phyloP scores from a whole-genome alignment of 2,797 vertebrate species.

The Hephaestus fuliginosus region DNA sequence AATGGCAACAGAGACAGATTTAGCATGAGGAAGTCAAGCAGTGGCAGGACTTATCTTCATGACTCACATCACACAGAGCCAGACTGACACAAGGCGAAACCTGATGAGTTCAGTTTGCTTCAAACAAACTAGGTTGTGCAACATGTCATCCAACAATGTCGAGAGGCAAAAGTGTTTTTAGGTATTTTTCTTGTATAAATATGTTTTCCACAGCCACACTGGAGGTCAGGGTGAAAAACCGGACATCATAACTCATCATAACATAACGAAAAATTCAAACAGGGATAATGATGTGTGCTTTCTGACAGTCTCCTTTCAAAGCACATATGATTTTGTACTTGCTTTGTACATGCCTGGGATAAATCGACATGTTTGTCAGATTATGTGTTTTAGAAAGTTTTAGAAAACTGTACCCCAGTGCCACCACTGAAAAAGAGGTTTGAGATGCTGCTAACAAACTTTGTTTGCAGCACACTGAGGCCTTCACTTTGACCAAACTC shows the following conservation, averaged over 20 bases:
- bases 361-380: neutral
- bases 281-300: neutral
- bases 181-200: neutral
- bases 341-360: too few relatives aligned
- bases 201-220: neutral
- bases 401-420: neutral
- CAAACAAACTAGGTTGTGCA: neutral
- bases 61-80: neutral
- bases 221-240: neutral
- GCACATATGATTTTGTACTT: too few relatives aligned
- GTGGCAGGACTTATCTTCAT: neutral
- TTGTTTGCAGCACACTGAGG: neutral
- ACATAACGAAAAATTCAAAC: too few relatives aligned
- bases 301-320: neutral
- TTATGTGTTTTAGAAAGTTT: neutral
- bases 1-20: neutral
- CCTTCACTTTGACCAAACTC: neutral
- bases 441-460: neutral
- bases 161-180: neutral
- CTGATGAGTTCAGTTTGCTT: neutral
- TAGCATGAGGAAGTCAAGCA: neutral
- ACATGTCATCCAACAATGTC: neutral
- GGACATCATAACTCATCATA: neutral
- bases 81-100: neutral
- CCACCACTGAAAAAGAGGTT: neutral